Conservation (phyloP, 2,113 vertebrate genomes). For the Mungos mungo region DNA sequence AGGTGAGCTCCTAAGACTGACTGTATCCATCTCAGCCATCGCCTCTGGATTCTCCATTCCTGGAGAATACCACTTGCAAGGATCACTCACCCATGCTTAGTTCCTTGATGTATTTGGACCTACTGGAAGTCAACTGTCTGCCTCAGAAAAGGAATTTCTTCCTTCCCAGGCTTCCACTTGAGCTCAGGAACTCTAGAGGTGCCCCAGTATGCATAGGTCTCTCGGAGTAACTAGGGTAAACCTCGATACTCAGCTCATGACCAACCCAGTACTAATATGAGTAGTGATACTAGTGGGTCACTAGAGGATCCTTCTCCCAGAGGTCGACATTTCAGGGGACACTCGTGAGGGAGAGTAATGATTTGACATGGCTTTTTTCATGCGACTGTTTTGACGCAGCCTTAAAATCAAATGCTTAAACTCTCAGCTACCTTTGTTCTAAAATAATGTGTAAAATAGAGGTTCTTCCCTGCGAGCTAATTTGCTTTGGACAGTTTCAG, state of each 20-base stretch:
- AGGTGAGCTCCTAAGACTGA: neutral
- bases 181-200: neutral
- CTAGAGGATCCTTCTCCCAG: neutral
- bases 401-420: neutral
- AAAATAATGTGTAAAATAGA: neutral
- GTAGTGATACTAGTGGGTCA: neutral
- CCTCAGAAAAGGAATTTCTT: neutral
- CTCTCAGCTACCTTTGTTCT: neutral
- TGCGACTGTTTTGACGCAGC: neutral
- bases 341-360: too few relatives aligned
- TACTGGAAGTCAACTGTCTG: neutral
- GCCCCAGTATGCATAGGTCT: neutral
- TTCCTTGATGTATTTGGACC: neutral
- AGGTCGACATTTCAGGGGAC: neutral
- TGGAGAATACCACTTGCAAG: neutral
- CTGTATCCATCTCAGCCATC: neutral
- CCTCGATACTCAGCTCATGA: neutral
- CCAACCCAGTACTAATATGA: neutral
- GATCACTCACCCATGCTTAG: neutral
- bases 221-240: neutral
- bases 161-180: neutral
- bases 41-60: neutral
- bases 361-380: neutral
- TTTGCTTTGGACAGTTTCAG: neutral
- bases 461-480: neutral